Percentiles rank a stretch among this genome's conserved stretches.
Evolutionary conservation across 2,797 vertebrate genomes (phyloP).

Genomic region (Aeoliscus strigatus): DNA sequence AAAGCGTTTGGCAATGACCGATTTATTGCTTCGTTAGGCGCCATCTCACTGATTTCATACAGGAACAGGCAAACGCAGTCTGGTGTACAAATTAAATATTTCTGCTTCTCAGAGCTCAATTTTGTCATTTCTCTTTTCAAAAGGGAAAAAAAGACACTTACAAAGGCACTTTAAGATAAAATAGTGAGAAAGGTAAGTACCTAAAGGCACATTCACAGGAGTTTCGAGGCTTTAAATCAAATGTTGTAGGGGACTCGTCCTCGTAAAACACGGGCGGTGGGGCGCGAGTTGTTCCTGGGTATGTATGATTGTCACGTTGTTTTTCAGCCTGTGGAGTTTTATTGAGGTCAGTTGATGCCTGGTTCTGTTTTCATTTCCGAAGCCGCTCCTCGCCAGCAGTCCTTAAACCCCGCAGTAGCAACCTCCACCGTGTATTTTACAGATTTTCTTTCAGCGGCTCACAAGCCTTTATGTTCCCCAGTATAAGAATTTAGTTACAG

Average conservation of each 20-base stretch:
- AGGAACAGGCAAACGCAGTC: too few species aligned
- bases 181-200: too few species aligned
- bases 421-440: conserved; percentile 19
- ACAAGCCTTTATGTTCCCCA: conserved; percentile 41
- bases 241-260: too few species aligned
- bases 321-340: conserved; percentile 35
- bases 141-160: conserved; percentile 13
- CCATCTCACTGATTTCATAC: neutral
- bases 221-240: too few species aligned
- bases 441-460: conserved; percentile 22
- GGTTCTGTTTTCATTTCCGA: conserved; percentile 23
- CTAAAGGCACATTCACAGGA: too few species aligned
- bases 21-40: conserved; percentile 72
- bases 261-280: too few species aligned
- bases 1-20: conserved; percentile 65
- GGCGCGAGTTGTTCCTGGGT: neutral
- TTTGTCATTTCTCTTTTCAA: neutral
- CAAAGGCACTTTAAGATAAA: neutral
- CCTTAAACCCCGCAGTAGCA: conserved; percentile 26
- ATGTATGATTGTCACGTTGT: conserved; percentile 34
- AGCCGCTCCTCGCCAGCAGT: conserved; percentile 19
- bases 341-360: conserved; percentile 21
- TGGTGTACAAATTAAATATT: too few species aligned
- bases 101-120: too few species aligned
- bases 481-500: conserved; percentile 58